Conservation (phyloP, 2,113 vertebrate species). For the Bettongia penicillata region DNA sequence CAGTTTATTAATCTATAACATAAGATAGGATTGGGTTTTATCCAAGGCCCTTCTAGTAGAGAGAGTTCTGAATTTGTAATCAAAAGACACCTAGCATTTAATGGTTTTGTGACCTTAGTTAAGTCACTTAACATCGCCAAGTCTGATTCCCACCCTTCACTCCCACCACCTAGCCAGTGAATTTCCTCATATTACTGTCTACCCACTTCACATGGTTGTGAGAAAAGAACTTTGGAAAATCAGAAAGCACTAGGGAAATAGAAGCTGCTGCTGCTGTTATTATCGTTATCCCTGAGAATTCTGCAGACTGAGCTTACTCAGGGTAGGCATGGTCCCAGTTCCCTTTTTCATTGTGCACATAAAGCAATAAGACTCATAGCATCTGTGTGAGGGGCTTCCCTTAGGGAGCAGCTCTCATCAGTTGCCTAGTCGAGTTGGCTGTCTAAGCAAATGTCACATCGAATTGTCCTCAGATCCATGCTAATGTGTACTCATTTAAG, state of each 20-base stretch:
- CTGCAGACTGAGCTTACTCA: neutral
- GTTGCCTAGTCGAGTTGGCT: neutral
- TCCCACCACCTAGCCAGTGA: constrained; percentile 1
- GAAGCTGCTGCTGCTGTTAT: neutral
- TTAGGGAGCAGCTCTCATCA: neutral
- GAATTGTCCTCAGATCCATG: neutral
- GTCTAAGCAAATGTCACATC: neutral
- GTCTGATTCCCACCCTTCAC: neutral
- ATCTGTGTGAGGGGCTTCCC: neutral
- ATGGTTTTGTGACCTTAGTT: neutral
- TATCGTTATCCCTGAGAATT: neutral
- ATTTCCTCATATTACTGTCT: constrained; percentile 13
- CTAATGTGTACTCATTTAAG: neutral
- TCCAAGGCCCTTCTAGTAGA: neutral
- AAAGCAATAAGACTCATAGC: neutral
- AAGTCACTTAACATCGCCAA: constrained; percentile 23
- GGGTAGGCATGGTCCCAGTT: neutral
- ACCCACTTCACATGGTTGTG: neutral
- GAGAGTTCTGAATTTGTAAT: constrained; percentile 18
- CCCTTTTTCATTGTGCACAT: neutral
- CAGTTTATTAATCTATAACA: neutral
- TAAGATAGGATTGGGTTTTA: neutral
- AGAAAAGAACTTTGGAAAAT: constrained; percentile 1
- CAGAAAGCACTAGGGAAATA: neutral
- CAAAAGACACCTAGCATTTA: neutral